Evolutionary conservation across 2,888 invertebrate species (phyloP), one percentile per base, ranked within the genome.

Genomic region (Acronicta aceris): DNA sequence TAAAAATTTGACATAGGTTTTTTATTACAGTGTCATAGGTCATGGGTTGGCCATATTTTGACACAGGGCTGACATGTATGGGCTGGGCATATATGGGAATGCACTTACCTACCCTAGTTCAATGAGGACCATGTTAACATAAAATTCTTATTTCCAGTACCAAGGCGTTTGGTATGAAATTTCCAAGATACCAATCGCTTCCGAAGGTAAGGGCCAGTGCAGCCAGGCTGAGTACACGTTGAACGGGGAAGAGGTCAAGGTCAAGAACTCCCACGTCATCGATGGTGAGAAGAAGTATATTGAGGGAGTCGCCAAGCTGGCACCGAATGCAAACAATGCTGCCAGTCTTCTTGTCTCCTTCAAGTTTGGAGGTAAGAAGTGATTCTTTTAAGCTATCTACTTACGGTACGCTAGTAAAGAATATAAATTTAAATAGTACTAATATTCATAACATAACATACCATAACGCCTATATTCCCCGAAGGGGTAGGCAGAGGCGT

Each of bases 121-220:
- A 21, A 21, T 21, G n/a, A n/a, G n/a, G 9, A n/a, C n/a, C 7
- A 6, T n/a, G 1, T 38, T n/a, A 38, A n/a, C 7, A 3, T 38
- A 38, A 38, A n/a, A 16, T 33, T 56, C 12, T 6, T 38, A 6
- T 52, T 71, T 53, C 13, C 89, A 96, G 96, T 96, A 95, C 82
- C 85, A 95, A 83, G 96, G 96, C 45, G 91, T 93, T 71, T 96
- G 96, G 96, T 96, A 96, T 81, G 96, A 96, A 86, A 95, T 95
- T 36, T 95, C 96, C 75, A 95, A 96, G 75, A 95, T 96, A 78
- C 96, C 96, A 56, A 94, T 95, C 16, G 76, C 95, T 9, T 95
- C 95, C 42, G 95, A 96, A 87, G 90, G 95, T 67, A 95, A 93
- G 3, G 96, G 96, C 2, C 95, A 95, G 79, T 90, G 96, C 79